Percentiles rank a stretch among this genome's conserved stretches.
Conservation (phyloP, 1,140 invertebrate genomes). For the Eriosoma lanigerum region DNA sequence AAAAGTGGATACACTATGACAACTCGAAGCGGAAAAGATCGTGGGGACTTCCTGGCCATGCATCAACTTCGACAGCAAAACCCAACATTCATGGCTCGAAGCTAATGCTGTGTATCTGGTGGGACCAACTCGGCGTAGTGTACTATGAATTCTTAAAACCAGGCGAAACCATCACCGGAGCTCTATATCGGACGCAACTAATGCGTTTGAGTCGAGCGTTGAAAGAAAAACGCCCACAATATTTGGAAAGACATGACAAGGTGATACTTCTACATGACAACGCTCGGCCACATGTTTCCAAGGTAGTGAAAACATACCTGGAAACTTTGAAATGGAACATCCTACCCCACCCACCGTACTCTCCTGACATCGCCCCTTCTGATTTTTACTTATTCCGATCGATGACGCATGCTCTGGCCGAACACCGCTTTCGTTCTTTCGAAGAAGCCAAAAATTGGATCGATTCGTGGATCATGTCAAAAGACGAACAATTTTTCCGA, state of each 20-base stretch:
- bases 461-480: too few relatives aligned
- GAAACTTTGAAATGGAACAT: too few relatives aligned
- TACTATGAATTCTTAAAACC: background rate
- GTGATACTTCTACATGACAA: conserved; percentile 11
- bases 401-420: too few relatives aligned
- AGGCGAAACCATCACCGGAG: background rate
- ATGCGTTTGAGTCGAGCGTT: conserved; percentile 42
- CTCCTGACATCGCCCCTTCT: too few relatives aligned
- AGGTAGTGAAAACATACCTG: too few relatives aligned
- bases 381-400: too few relatives aligned
- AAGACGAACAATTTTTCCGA: too few relatives aligned
- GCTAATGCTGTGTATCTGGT: conserved; percentile 1
- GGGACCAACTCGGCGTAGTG: background rate
- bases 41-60: background rate
- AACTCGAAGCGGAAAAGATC: conserved; percentile 3
- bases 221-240: conserved; percentile 52
- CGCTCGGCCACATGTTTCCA: background rate
- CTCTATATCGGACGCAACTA: background rate
- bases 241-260: conserved; percentile 50
- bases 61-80: background rate
- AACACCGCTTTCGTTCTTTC: too few relatives aligned
- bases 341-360: too few relatives aligned
- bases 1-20: conserved; percentile 43
- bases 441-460: too few relatives aligned
- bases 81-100: background rate